Percentiles rank a stretch among this genome's conserved stretches.
Evolutionary conservation across 1,140 invertebrate species (phyloP).

Genomic region (Zeugodacus cucurbitae): DNA sequence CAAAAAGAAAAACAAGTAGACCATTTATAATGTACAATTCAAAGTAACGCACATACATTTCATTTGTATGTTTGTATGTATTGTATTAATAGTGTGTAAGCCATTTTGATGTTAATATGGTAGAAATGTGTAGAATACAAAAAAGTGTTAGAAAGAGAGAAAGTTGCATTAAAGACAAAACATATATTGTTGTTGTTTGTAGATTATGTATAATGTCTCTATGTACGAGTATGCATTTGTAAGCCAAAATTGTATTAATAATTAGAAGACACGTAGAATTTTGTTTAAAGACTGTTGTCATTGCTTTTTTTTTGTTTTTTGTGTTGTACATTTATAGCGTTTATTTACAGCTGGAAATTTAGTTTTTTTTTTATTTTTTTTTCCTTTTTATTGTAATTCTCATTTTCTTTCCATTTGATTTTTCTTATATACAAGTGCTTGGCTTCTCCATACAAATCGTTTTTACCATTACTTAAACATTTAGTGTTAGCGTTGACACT

Average conservation of each 20-base stretch:
- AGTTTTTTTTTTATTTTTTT: background rate
- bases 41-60: background rate
- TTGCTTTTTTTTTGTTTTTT: background rate
- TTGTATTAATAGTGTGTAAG: background rate
- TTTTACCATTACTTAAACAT: background rate
- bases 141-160: background rate
- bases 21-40: background rate
- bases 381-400: background rate
- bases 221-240: background rate
- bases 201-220: background rate
- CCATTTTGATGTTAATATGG: background rate
- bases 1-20: background rate
- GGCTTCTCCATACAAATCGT: background rate
- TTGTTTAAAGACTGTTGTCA: background rate
- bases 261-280: background rate
- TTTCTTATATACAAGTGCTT: background rate
- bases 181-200: too few relatives aligned
- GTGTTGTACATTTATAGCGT: background rate
- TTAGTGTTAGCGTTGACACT: background rate
- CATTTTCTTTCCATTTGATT: background rate
- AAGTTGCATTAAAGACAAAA: background rate
- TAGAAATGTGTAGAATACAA: background rate
- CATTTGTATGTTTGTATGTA: background rate
- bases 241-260: background rate
- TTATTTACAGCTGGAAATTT: constrained; percentile 1